Percentiles rank a stretch among this genome's conserved stretches.
phyloP scores from a whole-genome alignment of 2,797 vertebrate species.

The Phataginus tricuspis region DNA sequence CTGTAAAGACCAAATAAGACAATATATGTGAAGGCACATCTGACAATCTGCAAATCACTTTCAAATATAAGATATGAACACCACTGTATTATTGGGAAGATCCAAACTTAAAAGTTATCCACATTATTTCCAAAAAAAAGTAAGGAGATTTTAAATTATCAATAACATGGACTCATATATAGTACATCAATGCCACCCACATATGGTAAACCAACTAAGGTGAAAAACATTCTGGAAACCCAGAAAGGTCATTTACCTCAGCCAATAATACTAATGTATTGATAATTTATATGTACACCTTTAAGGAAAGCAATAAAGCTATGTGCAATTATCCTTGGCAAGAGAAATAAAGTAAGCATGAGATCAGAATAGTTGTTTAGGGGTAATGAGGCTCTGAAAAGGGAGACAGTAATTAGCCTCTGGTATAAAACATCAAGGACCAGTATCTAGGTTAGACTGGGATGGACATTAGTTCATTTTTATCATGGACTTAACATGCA shows the following conservation, averaged over 20 bases:
- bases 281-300: neutral
- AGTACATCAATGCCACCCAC: neutral
- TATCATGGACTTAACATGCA: neutral
- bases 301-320: neutral
- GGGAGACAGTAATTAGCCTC: slow-evolving; percentile 41
- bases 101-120: neutral
- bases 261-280: neutral
- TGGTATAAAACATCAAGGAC: slow-evolving; percentile 35
- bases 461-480: neutral
- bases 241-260: slow-evolving; percentile 1
- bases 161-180: neutral
- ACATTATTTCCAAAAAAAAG: neutral
- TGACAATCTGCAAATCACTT: neutral
- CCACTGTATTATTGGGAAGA: neutral
- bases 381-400: neutral
- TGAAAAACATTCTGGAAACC: slow-evolving; percentile 4
- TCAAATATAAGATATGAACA: neutral
- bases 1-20: neutral
- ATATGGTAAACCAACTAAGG: neutral
- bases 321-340: slow-evolving; percentile 11
- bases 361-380: slow-evolving; percentile 62
- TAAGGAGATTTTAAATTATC: slow-evolving; percentile 27
- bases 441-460: neutral
- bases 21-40: neutral
- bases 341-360: slow-evolving; percentile 15